These are phyloP conservation scores for Microcebus tavaratra DNA, from an alignment of 2,113 vertebrate genomes.

Conservation along the genomic window DNA sequence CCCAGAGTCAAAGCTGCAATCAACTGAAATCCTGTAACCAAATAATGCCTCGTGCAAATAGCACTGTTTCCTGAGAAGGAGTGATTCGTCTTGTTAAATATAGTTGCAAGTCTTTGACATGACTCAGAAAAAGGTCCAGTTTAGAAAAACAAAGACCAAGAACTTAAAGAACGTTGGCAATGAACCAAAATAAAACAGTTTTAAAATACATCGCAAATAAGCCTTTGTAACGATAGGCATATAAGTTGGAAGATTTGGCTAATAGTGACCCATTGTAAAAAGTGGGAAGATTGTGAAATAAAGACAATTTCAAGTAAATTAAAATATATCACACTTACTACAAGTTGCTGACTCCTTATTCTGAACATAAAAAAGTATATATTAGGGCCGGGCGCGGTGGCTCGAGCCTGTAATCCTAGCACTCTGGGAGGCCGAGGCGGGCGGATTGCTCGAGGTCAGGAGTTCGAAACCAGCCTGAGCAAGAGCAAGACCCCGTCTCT, in stretches of 20 bases:
- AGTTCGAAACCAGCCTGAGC: too few relatives aligned
- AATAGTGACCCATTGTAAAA: not conserved
- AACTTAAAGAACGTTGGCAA: not conserved
- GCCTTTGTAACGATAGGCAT: not conserved
- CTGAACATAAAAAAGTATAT: not conserved
- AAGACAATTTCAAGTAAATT: not conserved
- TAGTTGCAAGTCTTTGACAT: not conserved
- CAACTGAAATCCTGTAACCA: not conserved
- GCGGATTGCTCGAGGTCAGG: too few relatives aligned
- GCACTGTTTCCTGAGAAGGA: not conserved
- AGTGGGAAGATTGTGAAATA: not conserved
- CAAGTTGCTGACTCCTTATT: not conserved
- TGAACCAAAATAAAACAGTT: not conserved
- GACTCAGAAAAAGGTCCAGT: not conserved
- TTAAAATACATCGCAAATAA: not conserved
- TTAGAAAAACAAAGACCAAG: not conserved
- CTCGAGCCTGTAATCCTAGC: too few relatives aligned
- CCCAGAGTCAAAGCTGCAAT: not conserved
- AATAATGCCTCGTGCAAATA: accelerated
- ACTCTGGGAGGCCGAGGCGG: too few relatives aligned
- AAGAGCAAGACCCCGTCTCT: too few relatives aligned
- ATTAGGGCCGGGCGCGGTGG: too few relatives aligned
- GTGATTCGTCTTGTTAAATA: not conserved
- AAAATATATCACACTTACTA: not conserved
- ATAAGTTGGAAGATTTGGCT: not conserved